Evolutionary conservation across 2,888 invertebrate species (phyloP), one percentile per base, ranked within the genome.

Genomic region (Morpho deidamia): DNA sequence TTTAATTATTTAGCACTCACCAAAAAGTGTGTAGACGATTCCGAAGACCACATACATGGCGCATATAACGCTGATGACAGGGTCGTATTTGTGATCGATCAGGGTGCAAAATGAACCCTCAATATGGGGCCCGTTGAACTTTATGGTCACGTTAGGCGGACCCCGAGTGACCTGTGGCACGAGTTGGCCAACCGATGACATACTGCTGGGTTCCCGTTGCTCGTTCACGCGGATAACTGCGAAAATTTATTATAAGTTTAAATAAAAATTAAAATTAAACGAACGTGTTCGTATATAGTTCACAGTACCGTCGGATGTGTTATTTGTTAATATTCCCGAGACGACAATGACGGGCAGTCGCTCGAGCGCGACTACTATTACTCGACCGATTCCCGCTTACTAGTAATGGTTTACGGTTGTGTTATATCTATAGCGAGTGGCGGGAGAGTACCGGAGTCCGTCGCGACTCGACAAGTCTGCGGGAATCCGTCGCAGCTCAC

Each of bases 1-100:
- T 23, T n/a, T n/a, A n/a, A n/a, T n/a, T n/a, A n/a, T n/a, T n/a
- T 37, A n/a, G 34, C 11, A 89, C 93, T 92, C 83, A 95, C 96
- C 96, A 76, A 95, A 94, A 63, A 96, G 91, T 60, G 95, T 95
- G 76, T 96, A 96, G 55, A 96, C 92, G 64, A 96, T 92, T 57
- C 96, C 96, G 81, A 96, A 95, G 41, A 95, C 91, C 64, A 95
- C 92, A 73, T 94, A 94, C 89, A 94, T 92, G 58, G 92, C 92
- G 78, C 93, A 93, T 60, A 94, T 90, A 56, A 93, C 82, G 56
- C 94, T 92, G 32, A 92, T 88, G 44, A 92, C 84, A 44, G 93
- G 90, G 68, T 94, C 93, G 78, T 94, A 94, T 71, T 92, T 90
- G 69, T 91, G 90, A 74, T 92, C 91, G 52, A 92, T 82, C 51